Conservation (phyloP, 2,113 vertebrate genomes). For the Corynorhinus townsendii region DNA sequence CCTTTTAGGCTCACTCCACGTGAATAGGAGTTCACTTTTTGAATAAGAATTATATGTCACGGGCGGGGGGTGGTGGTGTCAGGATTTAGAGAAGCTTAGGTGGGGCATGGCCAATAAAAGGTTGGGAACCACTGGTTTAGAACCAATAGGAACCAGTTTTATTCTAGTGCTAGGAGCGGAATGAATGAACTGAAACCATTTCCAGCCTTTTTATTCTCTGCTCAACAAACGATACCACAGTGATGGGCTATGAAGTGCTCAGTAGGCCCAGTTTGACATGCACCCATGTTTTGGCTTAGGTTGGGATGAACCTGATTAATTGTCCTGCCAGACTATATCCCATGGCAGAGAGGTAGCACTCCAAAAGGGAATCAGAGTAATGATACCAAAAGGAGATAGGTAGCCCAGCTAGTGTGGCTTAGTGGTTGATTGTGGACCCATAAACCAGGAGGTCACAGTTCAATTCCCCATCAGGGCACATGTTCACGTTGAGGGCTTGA, state of each 20-base stretch:
- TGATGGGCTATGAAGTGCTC: neutral
- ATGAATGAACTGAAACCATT: neutral
- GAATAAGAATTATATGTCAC: too few species aligned
- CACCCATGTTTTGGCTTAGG: neutral
- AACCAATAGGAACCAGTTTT: neutral
- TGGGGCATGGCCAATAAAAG: too few species aligned
- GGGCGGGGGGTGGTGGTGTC: too few species aligned
- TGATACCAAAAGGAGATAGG: neutral
- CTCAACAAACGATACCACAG: neutral
- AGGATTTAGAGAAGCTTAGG: too few species aligned
- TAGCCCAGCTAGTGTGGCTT: too few species aligned
- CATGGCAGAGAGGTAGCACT: neutral
- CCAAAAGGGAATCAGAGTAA: neutral
- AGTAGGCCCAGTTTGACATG: neutral
- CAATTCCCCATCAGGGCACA: too few species aligned
- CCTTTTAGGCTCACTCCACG: too few species aligned
- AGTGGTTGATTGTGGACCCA: too few species aligned
- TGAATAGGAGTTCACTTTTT: too few species aligned
- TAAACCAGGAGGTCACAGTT: too few species aligned
- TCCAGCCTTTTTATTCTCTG: neutral
- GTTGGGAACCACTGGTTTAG: too few species aligned
- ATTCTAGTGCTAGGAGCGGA: neutral
- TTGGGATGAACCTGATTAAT: neutral
- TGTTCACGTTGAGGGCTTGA: too few species aligned
- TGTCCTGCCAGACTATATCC: neutral